Percentiles rank a stretch among this genome's conserved stretches.
Conservation (phyloP, 1,140 invertebrate species). For the Drosophila setifemur region DNA sequence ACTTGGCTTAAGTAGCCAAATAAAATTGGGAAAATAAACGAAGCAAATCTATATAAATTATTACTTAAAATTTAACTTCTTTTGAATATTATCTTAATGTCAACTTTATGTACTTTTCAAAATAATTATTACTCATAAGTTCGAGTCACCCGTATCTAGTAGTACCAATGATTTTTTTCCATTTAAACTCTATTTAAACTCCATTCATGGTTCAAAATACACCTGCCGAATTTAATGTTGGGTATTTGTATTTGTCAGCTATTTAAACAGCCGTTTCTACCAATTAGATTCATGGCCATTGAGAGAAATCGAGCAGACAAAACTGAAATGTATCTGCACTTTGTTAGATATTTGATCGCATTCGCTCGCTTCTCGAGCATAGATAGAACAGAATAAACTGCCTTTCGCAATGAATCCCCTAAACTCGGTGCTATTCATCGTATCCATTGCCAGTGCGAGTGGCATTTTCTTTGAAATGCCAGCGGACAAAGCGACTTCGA, state of each 20-base stretch:
- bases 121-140: too few species aligned
- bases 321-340: slow-evolving; percentile 23
- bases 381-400: background rate
- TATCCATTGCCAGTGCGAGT: slow-evolving; percentile 9
- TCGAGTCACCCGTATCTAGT: too few species aligned
- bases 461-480: slow-evolving; percentile 33
- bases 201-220: background rate
- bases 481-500: background rate
- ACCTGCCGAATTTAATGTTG: slow-evolving; percentile 11
- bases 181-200: too few species aligned
- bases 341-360: slow-evolving; percentile 28
- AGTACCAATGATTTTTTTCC: too few species aligned
- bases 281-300: slow-evolving; percentile 47
- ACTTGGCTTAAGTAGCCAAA: too few species aligned
- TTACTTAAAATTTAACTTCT: too few species aligned
- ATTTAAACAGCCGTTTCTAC: slow-evolving; percentile 51
- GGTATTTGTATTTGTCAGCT: background rate
- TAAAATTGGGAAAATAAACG: too few species aligned
- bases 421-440: slow-evolving; percentile 21
- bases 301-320: slow-evolving; percentile 16
- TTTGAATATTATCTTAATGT: background rate
- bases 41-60: too few species aligned
- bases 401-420: slow-evolving; percentile 40
- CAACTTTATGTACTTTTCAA: too few species aligned
- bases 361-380: slow-evolving; percentile 17